Conservation (phyloP, 2,113 vertebrate species). For the Channa argus region DNA sequence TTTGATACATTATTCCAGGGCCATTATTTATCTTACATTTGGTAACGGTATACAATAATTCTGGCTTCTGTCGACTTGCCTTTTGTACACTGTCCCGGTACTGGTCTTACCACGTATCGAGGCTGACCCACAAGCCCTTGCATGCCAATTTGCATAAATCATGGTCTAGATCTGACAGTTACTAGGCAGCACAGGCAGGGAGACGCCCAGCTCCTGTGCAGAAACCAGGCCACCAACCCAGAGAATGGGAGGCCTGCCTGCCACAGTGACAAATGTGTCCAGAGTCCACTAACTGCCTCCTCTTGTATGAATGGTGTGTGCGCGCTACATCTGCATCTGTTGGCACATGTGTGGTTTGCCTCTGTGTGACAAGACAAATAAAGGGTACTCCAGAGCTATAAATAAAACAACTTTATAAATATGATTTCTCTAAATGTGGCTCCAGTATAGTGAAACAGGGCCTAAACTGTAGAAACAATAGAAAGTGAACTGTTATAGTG, state of each 20-base stretch:
- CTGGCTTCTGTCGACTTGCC: constrained; percentile 50
- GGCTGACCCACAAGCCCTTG: constrained; percentile 78
- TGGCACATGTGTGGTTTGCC: constrained; percentile 16
- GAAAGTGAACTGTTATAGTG: too few species aligned
- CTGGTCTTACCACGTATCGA: constrained; percentile 71
- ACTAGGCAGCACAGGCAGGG: constrained; percentile 77
- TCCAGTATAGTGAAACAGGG: not conserved
- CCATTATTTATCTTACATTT: constrained; percentile 6
- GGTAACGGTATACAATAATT: not conserved
- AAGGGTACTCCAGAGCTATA: constrained; percentile 30
- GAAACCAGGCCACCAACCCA: constrained; percentile 82
- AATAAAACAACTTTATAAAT: constrained; percentile 34
- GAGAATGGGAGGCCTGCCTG: constrained; percentile 72
- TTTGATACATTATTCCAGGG: not conserved
- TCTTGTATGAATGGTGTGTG: constrained; percentile 41
- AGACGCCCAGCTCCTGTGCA: constrained; percentile 69
- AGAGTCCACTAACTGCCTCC: constrained; percentile 63
- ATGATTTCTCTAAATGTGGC: not conserved
- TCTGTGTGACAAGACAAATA: constrained; percentile 49
- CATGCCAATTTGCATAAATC: constrained; percentile 84
- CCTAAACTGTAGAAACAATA: too few species aligned
- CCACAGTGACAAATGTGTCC: constrained; percentile 82
- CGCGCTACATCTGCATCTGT: constrained; percentile 28
- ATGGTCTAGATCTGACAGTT: constrained; percentile 79
- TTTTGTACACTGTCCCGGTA: constrained; percentile 56